Evolutionary conservation across 23 tunicate species (phyloP), one percentile per base, ranked within the genome.

Genomic region (Ciona savignyi): DNA sequence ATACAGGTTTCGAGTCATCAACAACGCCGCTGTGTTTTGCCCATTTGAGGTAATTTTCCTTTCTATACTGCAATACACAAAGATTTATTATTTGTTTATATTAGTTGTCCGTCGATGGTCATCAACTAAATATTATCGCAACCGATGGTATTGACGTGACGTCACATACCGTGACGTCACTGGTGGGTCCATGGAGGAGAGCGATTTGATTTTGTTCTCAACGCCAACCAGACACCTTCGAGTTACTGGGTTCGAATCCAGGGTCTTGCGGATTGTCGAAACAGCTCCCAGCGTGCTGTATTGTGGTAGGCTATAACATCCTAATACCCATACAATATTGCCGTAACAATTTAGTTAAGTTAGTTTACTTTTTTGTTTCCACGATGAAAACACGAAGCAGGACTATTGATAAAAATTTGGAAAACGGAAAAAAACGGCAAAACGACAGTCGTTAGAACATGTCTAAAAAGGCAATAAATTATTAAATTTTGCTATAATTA

Each of bases 231-330:
- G 42, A 29, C 62, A 20, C 67, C 66, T 21, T 26, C 74, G 6
- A 30, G 67, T 29, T 91, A 85, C 65, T 80, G 91, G 91, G 66
- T 91, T 21, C 34, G 83, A 42, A 77, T 80, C 22, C 91, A 91
- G 80, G 97, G 97, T 9, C 32, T 85, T 81, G 91, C 91, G n/a
- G 97, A 91, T 67, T 91, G 97, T 68, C 25, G 73, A 1, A 80
- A 80, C 60, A 71, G 75, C 1, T 85, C 97, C 1, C 91, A 91
- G 62, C 33, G 31, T 61, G 97, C 97, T 22, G 71, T 91, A 33
- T 30, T 91, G 72, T 74, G 80, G 97, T 91, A 33, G 33, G 35
- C 4, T 15, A 11, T 15, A 11, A 20, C 20, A 49, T 20, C 15
- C 20, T 49, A 49, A 64, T 64, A 15, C 25, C 68, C 23, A 20